These are phyloP conservation scores for Callithrix jacchus DNA, from an alignment of 2,113 vertebrate species.

Conservation along the genomic window DNA sequence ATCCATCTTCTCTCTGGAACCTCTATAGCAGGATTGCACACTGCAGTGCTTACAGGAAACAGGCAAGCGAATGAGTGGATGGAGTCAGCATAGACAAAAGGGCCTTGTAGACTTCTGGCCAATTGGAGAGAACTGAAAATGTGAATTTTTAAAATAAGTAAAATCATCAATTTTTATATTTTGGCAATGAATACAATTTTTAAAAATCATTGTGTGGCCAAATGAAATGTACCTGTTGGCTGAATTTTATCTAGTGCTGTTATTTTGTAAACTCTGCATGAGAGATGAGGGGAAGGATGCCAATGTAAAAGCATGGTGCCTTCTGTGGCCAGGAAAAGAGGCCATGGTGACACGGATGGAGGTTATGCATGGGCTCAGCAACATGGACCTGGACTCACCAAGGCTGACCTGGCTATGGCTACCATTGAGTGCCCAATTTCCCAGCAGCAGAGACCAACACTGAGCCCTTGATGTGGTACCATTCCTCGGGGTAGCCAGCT, in stretches of 20 bases:
- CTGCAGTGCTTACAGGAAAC: not conserved
- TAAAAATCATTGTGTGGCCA: not conserved
- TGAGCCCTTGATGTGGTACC: no score
- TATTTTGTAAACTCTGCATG: not conserved
- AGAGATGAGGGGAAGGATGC: not conserved
- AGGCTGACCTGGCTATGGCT: no score
- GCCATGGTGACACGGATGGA: no score
- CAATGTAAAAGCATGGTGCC: not conserved
- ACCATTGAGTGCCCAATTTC: no score
- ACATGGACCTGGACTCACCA: no score
- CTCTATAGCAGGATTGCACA: not conserved
- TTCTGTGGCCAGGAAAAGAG: no score
- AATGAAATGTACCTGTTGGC: not conserved
- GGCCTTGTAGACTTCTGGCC: not conserved
- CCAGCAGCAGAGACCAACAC: no score
- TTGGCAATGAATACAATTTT: not conserved
- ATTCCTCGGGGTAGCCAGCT: no score
- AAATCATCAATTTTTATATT: not conserved
- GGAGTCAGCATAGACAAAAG: not conserved
- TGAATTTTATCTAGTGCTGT: not conserved
- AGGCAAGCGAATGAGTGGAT: not conserved
- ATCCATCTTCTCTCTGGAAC: not conserved
- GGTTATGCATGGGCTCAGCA: no score
- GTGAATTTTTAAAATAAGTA: not conserved
- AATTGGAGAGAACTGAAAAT: not conserved